Evolutionary conservation across 1,140 invertebrate species (phyloP).

Genomic region (Bombus superbus): DNA sequence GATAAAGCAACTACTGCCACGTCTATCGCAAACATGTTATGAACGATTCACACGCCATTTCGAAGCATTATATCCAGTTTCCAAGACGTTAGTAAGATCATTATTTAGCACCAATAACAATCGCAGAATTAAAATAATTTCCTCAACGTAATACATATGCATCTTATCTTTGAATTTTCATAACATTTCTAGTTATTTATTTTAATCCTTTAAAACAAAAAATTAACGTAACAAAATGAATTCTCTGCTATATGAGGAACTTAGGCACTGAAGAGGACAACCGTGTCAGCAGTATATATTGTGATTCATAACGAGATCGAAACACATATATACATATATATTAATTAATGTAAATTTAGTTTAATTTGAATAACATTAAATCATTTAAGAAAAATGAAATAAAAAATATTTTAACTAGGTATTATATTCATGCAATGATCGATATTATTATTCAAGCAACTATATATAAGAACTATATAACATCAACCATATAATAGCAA

Average conservation of each 20-base stretch:
- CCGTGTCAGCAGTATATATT: not conserved
- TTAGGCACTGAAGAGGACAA: too few species aligned
- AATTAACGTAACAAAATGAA: not conserved
- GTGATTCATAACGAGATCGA: not conserved
- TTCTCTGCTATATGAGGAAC: not conserved
- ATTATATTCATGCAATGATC: not conserved
- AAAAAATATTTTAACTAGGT: not conserved
- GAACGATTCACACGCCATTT: not conserved
- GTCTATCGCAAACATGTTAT: not conserved
- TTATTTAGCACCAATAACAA: not conserved
- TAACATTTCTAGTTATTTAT: not conserved
- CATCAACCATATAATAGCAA: too few species aligned
- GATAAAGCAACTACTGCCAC: conserved; percentile 24
- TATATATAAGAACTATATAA: not conserved
- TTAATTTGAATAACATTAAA: not conserved
- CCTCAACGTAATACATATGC: not conserved
- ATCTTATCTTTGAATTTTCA: not conserved
- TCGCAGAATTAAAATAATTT: not conserved
- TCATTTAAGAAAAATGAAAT: not conserved
- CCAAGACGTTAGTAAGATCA: not conserved
- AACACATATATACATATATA: not conserved
- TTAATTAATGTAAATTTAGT: not conserved
- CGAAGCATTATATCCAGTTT: not conserved
- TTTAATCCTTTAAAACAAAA: not conserved
- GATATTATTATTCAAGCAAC: not conserved